phyloP scores from a whole-genome alignment of 2,113 vertebrate species.

The zebrafish (Danio rerio) region DNA sequence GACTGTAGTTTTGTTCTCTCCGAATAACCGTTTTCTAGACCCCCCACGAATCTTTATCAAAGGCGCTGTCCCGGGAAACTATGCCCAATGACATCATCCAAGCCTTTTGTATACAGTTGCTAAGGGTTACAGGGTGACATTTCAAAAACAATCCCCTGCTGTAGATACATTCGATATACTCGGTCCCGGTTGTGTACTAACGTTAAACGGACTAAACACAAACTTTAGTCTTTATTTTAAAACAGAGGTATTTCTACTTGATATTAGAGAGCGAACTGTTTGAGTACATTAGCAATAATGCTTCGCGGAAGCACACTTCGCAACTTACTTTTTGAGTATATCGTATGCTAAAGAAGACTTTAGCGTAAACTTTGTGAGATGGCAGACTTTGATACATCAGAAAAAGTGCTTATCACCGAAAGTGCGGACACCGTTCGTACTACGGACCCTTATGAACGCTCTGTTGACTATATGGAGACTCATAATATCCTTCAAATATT shows the following conservation, averaged over 20 bases:
- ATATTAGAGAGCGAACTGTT: not conserved
- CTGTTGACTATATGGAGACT: slow-evolving; percentile 79
- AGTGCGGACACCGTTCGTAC: not conserved
- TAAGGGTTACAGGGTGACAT: slow-evolving; percentile 54
- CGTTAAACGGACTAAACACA: not conserved
- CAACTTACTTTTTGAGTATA: not conserved
- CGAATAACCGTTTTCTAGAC: not conserved
- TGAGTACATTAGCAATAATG: not conserved
- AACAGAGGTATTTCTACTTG: not conserved
- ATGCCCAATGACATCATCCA: slow-evolving; percentile 51
- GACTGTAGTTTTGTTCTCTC: not conserved
- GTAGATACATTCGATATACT: slow-evolving; percentile 12
- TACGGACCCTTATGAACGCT: slow-evolving; percentile 77
- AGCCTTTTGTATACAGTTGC: slow-evolving; percentile 52
- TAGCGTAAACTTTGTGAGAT: slow-evolving; percentile 11
- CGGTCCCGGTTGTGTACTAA: not conserved
- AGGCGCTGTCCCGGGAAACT: slow-evolving; percentile 23
- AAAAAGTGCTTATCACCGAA: slow-evolving; percentile 46
- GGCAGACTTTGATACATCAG: slow-evolving; percentile 30
- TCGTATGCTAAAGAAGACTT: not conserved
- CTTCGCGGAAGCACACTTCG: not conserved
- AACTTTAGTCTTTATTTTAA: not conserved
- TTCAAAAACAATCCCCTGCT: slow-evolving; percentile 29
- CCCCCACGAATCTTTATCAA: not conserved
- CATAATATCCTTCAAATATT: slow-evolving; percentile 83